Conservation (phyloP, 2,113 vertebrate species). For the Dasypus novemcinctus region DNA sequence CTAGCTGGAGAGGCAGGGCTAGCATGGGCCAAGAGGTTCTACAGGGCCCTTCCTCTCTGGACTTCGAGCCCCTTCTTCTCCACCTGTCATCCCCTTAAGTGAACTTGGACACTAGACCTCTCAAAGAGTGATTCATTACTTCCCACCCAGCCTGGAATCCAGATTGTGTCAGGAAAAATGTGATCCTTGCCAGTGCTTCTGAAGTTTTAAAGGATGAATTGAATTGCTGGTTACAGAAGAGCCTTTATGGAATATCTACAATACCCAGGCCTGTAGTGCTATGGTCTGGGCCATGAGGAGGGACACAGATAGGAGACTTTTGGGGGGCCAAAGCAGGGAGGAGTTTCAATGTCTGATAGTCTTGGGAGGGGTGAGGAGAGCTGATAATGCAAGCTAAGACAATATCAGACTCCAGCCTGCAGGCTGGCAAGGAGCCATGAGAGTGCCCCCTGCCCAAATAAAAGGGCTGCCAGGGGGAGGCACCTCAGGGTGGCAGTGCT, state of each 20-base stretch:
- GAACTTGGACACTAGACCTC: not conserved
- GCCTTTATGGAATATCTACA: not conserved
- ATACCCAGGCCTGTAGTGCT: not conserved
- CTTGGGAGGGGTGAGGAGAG: not conserved
- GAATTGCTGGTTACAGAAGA: not conserved
- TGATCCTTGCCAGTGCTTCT: not conserved
- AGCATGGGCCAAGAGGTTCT: not conserved
- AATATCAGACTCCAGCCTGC: not conserved
- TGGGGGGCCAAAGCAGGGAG: not conserved
- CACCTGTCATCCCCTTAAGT: accelerated
- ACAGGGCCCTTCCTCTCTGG: not conserved
- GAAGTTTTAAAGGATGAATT: not conserved
- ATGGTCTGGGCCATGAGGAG: not conserved
- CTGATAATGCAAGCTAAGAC: not conserved
- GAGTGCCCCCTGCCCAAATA: slow-evolving; percentile 51
- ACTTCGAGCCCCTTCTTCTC: not conserved
- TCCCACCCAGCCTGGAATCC: not conserved
- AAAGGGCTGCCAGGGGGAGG: not conserved
- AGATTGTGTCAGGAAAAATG: not conserved
- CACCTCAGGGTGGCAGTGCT: not conserved
- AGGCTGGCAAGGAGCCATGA: slow-evolving; percentile 47
- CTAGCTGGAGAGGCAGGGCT: not conserved
- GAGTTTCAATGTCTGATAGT: not conserved
- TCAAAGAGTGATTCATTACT: not conserved
- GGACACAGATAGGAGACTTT: not conserved